Conservation (phyloP, 2,888 invertebrate species). For the Heteromyza rotundicornis region DNA sequence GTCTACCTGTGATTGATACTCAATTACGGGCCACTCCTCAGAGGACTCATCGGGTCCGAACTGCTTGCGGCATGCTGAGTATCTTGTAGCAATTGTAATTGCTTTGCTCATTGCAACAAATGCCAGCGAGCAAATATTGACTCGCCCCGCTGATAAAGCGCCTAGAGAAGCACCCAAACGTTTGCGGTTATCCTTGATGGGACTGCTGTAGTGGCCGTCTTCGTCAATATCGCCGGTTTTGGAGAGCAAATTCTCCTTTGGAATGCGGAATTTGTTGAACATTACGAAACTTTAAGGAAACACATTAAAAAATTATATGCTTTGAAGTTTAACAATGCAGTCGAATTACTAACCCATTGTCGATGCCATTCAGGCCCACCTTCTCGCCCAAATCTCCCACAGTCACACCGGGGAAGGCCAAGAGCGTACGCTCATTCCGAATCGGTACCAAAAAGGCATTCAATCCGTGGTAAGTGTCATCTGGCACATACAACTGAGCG, state of each 20-base stretch:
- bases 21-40: constrained; percentile 82
- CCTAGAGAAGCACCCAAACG: constrained; percentile 85
- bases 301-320: neutral
- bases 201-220: constrained; percentile 80
- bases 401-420: constrained; percentile 77
- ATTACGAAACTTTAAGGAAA: constrained; percentile 68
- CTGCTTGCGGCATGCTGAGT: constrained; percentile 85
- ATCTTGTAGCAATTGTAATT: constrained; percentile 82
- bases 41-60: constrained; percentile 76
- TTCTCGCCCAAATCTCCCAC: constrained; percentile 95
- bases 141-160: constrained; percentile 81
- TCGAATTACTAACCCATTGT: constrained; percentile 78
- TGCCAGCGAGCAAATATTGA: constrained; percentile 73
- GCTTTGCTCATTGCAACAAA: constrained; percentile 73
- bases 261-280: constrained; percentile 81
- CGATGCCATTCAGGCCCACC: constrained; percentile 87
- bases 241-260: constrained; percentile 81
- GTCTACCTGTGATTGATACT: constrained; percentile 85
- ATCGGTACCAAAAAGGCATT: constrained; percentile 90
- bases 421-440: constrained; percentile 74
- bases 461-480: constrained; percentile 80
- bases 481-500: constrained; percentile 84
- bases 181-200: constrained; percentile 82
- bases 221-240: constrained; percentile 85
- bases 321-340: neutral